Percentiles rank a stretch among this genome's conserved stretches.
Conservation (phyloP, 2,797 vertebrate species). For the Pitangus sulphuratus region DNA sequence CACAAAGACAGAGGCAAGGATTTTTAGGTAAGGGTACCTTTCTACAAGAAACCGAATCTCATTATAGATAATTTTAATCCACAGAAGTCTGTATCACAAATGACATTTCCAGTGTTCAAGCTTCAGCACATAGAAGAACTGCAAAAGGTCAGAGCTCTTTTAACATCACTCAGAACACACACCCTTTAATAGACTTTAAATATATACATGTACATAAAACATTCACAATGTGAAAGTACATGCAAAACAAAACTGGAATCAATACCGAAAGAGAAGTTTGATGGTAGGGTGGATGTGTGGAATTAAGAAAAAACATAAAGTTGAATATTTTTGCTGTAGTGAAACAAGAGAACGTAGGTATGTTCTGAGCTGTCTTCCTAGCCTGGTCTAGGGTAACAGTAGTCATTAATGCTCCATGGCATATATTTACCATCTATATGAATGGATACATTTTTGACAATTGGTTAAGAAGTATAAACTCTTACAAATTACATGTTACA, state of each 20-base stretch:
- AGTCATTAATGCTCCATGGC: background rate
- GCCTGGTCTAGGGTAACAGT: background rate
- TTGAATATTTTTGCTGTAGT: background rate
- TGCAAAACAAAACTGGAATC: background rate
- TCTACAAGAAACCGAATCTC: background rate
- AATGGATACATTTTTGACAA: background rate
- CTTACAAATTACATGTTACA: background rate
- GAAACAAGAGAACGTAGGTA: accelerated
- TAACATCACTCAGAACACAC: background rate
- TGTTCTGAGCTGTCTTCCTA: background rate
- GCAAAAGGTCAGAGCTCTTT: background rate
- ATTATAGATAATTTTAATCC: background rate
- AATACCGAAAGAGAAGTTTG: background rate
- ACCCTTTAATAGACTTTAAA: background rate
- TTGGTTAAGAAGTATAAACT: background rate
- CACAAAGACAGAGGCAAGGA: background rate
- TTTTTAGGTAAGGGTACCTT: background rate
- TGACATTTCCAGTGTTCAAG: background rate
- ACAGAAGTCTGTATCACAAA: background rate
- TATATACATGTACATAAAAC: background rate
- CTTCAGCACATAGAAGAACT: background rate
- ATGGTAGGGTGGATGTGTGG: accelerated
- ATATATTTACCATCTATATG: background rate
- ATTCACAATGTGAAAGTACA: background rate
- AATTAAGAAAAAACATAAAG: background rate